Evolutionary conservation across 2,113 vertebrate species (phyloP).

Genomic region (Oreocharis arfaki): DNA sequence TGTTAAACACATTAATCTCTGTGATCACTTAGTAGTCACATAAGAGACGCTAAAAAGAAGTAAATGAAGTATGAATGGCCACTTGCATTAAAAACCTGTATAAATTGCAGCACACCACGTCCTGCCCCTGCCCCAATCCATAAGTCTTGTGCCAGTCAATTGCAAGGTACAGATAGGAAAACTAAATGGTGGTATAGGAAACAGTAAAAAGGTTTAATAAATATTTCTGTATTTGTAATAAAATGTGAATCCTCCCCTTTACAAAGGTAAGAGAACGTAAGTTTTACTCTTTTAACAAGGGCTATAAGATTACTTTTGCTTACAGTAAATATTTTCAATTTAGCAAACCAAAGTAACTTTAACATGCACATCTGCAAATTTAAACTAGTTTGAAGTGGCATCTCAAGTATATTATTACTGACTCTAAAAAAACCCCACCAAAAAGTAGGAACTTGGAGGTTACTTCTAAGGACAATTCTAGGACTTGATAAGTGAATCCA

Average conservation of each 20-base stretch:
- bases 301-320: background rate
- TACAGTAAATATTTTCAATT: background rate
- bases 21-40: background rate
- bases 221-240: background rate
- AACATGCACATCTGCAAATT: background rate
- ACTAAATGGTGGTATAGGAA: background rate
- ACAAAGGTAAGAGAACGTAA: background rate
- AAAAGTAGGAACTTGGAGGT: background rate
- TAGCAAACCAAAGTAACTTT: background rate
- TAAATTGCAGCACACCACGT: background rate
- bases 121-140: fast-evolving
- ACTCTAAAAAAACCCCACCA: background rate
- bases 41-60: background rate
- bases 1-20: slow-evolving; percentile 25
- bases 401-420: background rate
- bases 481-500: background rate
- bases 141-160: background rate
- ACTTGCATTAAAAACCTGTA: background rate
- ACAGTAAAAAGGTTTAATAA: background rate
- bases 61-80: background rate
- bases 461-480: background rate
- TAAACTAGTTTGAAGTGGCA: background rate
- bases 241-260: background rate
- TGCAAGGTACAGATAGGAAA: background rate
- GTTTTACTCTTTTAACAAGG: background rate